These are phyloP conservation scores for Whitmania pigra DNA, from an alignment of 1,140 invertebrate species.

Conservation along the genomic window DNA sequence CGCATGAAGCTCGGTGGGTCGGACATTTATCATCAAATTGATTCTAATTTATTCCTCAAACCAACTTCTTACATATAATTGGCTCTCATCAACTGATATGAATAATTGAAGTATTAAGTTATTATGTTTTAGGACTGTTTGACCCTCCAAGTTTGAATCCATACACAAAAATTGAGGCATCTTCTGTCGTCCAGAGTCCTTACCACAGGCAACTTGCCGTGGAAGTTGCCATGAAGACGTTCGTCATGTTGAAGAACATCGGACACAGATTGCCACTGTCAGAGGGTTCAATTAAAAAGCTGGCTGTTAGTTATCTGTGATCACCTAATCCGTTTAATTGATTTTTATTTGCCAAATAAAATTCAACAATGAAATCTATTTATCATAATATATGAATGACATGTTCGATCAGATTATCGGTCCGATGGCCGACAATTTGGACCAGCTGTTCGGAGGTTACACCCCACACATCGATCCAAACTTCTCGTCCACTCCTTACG, in stretches of 20 bases:
- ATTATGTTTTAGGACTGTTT: constrained; percentile 32
- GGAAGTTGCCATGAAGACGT: constrained; percentile 31
- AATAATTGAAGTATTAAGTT: neutral
- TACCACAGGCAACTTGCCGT: constrained; percentile 31
- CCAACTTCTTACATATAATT: too few species aligned
- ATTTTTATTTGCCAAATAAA: neutral
- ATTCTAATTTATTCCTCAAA: too few species aligned
- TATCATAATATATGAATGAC: neutral
- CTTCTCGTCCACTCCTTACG: constrained; percentile 15
- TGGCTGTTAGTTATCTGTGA: constrained; percentile 1
- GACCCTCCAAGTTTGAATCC: constrained; percentile 37
- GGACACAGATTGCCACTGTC: constrained; percentile 20
- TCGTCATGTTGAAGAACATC: constrained; percentile 37
- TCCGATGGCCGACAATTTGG: constrained; percentile 20
- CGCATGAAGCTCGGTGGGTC: neutral
- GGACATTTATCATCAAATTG: neutral
- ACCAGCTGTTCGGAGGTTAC: constrained; percentile 23
- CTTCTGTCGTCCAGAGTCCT: constrained; percentile 29
- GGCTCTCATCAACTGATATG: too few species aligned
- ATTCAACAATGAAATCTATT: neutral
- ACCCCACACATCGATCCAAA: constrained; percentile 4
- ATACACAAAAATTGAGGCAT: constrained; percentile 28
- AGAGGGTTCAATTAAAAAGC: constrained; percentile 8
- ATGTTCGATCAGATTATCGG: constrained; percentile 22
- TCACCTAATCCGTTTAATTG: constrained; percentile 18